phyloP scores from a whole-genome alignment of 2,888 invertebrate species.

The Drosophila buzzatii region DNA sequence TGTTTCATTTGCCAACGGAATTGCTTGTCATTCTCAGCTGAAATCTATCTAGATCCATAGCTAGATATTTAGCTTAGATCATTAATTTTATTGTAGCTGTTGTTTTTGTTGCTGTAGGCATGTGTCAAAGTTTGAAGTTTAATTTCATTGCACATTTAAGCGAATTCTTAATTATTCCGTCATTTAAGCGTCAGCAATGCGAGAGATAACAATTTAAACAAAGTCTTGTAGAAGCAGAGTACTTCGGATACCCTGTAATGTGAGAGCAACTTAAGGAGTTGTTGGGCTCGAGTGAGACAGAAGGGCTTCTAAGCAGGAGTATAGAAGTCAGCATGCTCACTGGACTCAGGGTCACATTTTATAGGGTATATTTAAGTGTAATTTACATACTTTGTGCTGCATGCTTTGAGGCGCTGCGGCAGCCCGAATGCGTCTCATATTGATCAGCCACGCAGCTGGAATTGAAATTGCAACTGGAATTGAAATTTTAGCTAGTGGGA shows the following conservation, averaged over 20 bases:
- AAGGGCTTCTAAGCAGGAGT: too few relatives aligned
- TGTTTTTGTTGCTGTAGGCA: constrained; percentile 1
- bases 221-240: too few relatives aligned
- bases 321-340: too few relatives aligned
- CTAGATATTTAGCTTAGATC: constrained; percentile 5
- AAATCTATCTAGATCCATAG: neutral
- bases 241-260: too few relatives aligned
- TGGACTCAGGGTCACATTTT: too few relatives aligned
- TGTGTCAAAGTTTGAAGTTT: constrained; percentile 39
- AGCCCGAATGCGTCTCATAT: constrained; percentile 36
- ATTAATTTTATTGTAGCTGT: constrained; percentile 31
- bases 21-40: neutral
- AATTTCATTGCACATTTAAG: constrained; percentile 27
- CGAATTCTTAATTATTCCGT: constrained; percentile 44
- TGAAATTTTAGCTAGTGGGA: neutral
- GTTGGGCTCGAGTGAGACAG: too few relatives aligned
- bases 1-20: neutral
- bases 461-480: constrained; percentile 2
- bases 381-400: constrained; percentile 7
- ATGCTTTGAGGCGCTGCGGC: too few relatives aligned
- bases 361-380: constrained; percentile 1
- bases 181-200: too few relatives aligned
- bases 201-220: neutral
- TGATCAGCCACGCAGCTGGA: constrained; percentile 33
- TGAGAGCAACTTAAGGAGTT: too few relatives aligned